Base-by-base conservation (phyloP, 2,797 vertebrate species). In the Otolemur crassicaudatus region DNA sequence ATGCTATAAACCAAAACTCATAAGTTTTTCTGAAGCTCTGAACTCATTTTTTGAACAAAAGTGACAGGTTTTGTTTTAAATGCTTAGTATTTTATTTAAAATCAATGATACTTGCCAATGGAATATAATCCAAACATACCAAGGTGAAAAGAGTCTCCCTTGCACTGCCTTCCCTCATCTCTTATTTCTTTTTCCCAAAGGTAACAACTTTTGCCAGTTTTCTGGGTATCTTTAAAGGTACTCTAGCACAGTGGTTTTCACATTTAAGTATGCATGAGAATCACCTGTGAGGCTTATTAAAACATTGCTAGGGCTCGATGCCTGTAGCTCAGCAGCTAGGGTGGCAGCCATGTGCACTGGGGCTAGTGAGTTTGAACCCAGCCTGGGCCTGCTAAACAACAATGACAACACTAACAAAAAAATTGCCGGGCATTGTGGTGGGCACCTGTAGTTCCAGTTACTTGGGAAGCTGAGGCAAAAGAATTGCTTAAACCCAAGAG, bases 31-130 rank as follows among this genome's bases (percentile, higher is more conserved):
- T 72, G 69, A 87, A 96, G 43, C 40, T 37, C n/a, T 87, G 40
- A 63, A 60, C 20, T 87, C 31, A 65, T 79, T 94, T 96, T 95
- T 94, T 80, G 14, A n/a, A 77, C 79, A 56, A 67, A 73, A 89
- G 56, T 87, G 60, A 31, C 40, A 92, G 37, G 11, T 61, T 94
- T 69, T 65, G 27, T 65, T 58, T 29, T 86, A 60, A 60, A 25
- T 85, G 81, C 82, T 85, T 80, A 85, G 29, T 31, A 58, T 61
- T 58, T 56, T 65, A 53, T 89, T 91, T 70, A 86, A 87, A 86
- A 53, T 49, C 85, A 46, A 37, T 23, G 40, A 72, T 49, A 73
- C 31, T 27, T n/a, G 31, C 16, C 10, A 27, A 3, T 88, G 29
- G 43, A 58, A 3, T 9, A 0, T 6, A 49, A 29, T 53, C 37